A percentile compares a stretch with the other conserved stretches of the same genome.
These are phyloP conservation scores for Petaurus breviceps DNA, from an alignment of 2,113 vertebrate genomes.

Conservation along the genomic window DNA sequence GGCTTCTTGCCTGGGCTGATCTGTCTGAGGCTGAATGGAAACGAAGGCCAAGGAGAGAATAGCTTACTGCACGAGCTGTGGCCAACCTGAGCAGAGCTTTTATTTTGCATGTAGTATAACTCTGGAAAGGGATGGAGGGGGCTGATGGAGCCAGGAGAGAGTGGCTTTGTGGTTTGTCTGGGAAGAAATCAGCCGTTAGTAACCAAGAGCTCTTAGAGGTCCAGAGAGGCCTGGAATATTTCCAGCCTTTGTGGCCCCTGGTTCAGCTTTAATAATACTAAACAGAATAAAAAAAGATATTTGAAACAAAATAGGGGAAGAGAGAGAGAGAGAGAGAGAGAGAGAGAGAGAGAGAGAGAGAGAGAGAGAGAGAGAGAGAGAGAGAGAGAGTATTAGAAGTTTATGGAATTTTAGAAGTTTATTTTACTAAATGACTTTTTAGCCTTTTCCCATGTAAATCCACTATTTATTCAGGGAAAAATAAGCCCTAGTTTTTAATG, in stretches of 20 bases:
- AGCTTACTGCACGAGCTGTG: conserved; percentile 48
- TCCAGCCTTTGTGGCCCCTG: neutral
- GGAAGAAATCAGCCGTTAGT: neutral
- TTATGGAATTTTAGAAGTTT: neutral
- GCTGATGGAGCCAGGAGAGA: conserved; percentile 31
- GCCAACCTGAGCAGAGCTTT: conserved; percentile 55
- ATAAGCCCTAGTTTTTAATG: neutral
- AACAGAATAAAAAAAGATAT: neutral
- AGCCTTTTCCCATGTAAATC: neutral
- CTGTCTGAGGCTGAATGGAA: conserved; percentile 53
- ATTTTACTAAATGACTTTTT: neutral
- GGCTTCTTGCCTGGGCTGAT: conserved; percentile 35
- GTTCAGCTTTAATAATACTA: neutral
- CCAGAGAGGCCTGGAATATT: neutral
- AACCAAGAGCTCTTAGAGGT: conserved; percentile 7
- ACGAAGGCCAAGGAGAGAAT: conserved; percentile 64
- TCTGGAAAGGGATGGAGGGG: conserved; percentile 61
- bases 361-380: neutral
- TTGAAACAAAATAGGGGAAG: neutral
- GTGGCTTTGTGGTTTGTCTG: conserved; percentile 33
- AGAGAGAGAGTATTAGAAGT: neutral
- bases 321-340: neutral
- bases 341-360: neutral
- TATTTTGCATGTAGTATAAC: conserved; percentile 68
- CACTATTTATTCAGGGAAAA: neutral